Evolutionary conservation across 1,140 invertebrate species (phyloP), one percentile per base, ranked within the genome.

Genomic region (Drosophila littoralis): DNA sequence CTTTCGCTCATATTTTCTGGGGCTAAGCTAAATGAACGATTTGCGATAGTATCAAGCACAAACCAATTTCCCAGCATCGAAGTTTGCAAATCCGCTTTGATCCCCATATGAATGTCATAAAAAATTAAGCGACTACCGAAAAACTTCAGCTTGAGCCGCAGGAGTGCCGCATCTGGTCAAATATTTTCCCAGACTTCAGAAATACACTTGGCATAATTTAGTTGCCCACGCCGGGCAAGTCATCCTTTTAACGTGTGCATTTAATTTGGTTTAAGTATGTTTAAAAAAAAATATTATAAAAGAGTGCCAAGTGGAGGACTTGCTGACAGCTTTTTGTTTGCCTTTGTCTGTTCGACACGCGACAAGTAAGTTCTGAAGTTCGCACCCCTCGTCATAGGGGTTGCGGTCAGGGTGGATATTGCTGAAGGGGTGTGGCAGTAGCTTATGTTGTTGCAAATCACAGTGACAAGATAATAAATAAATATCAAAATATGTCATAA

Each of bases 401-500:
- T 52, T 50, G 61, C 52, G 71, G 79, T 54, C 54, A 36, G 32
- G 57, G 60, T 63, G 73, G 55, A 13, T 58, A 35, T 15, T 35
- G 51, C 9, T 0, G 42, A 0, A 22, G 50, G 52, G 79, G 79
- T 72, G 77, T 58, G 68, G 50, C 67, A 48, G 72, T 79, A 68
- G 83, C 75, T 86, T 76, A 73, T 77, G 79, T 78, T 70, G 59
- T 81, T 72, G 67, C 63, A 79, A 91, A 88, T 91, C 82, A 67
- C 54, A 77, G 75, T 84, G 88, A 91, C 88, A 91, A 79, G 83
- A 91, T 91, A 91, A 91, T 91, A 91, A 91, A 91, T 91, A 91
- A 91, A 91, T 91, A 91, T 91, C 75, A 91, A 91, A 91, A 91
- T 91, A 85, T 91, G 88, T 91, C 89, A 91, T 89, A 91, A 84